These are phyloP conservation scores for Cataglyphis livida DNA, from an alignment of 2,888 invertebrate species.

Conservation along the genomic window DNA sequence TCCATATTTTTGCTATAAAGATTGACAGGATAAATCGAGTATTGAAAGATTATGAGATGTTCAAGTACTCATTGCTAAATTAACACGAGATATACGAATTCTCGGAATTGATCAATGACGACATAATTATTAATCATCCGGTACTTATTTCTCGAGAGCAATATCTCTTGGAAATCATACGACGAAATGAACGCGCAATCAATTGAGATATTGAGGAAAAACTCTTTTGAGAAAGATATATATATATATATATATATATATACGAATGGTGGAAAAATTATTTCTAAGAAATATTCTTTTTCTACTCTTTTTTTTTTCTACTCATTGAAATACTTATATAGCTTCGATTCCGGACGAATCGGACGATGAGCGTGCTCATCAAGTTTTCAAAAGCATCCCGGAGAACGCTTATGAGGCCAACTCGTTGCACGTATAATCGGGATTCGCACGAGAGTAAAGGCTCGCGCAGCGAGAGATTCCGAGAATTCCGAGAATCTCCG, in stretches of 20 bases:
- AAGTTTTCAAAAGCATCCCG: constrained; percentile 34
- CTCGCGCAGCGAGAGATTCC: constrained; percentile 54
- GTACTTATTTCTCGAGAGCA: constrained; percentile 19
- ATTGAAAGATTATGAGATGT: constrained; percentile 22
- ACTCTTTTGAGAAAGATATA: constrained; percentile 22
- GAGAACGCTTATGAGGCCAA: not conserved
- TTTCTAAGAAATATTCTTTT: constrained; percentile 41
- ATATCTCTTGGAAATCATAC: constrained; percentile 34
- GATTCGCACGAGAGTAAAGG: constrained; percentile 55
- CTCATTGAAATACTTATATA: constrained; percentile 62
- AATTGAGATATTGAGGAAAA: constrained; percentile 22
- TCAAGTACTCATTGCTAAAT: constrained; percentile 2
- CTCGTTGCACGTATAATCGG: constrained; percentile 25
- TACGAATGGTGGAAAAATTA: constrained; percentile 13
- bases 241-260: not conserved
- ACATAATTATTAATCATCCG: constrained; percentile 47
- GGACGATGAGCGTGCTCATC: constrained; percentile 45
- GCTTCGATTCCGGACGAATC: constrained; percentile 58
- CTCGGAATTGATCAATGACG: constrained; percentile 40
- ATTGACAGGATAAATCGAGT: not conserved
- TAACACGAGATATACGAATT: not conserved
- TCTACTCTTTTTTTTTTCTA: not conserved
- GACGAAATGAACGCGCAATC: constrained; percentile 25
- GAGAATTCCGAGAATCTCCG: constrained; percentile 44
- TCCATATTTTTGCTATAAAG: not conserved